Percentiles rank a stretch among this genome's conserved stretches.
Conservation (phyloP, 2,888 invertebrate genomes). For the Hyposoter dolosus region DNA sequence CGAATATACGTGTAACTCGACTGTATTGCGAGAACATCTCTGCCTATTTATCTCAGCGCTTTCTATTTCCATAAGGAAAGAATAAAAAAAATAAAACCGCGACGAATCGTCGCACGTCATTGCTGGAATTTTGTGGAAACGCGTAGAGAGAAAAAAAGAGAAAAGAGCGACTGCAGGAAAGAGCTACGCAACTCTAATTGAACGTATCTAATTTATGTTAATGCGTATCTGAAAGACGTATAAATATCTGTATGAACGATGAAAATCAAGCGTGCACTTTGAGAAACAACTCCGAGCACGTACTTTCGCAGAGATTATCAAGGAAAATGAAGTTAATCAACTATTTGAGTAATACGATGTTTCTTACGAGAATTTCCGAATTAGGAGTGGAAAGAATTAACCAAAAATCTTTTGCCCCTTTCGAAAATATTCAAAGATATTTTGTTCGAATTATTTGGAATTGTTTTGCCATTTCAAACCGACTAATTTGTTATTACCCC, state of each 20-base stretch:
- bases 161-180: constrained; percentile 31
- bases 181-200: constrained; percentile 50
- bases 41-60: constrained; percentile 35
- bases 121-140: constrained; percentile 45
- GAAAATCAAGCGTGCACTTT: constrained; percentile 1
- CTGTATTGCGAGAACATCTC: constrained; percentile 16
- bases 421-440: not conserved
- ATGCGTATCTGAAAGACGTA: constrained; percentile 6
- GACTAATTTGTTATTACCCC: not conserved
- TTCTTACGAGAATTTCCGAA: not conserved
- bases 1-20: constrained; percentile 8
- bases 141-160: constrained; percentile 43
- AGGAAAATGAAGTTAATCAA: not conserved
- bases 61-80: constrained; percentile 49
- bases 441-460: not conserved
- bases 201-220: constrained; percentile 31
- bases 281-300: not conserved
- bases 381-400: not conserved
- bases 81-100: constrained; percentile 29
- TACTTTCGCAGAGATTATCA: constrained; percentile 1
- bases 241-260: not conserved
- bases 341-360: not conserved
- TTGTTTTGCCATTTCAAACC: not conserved
- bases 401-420: not conserved
- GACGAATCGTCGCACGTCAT: constrained; percentile 43